Evolutionary conservation across 2,888 invertebrate species (phyloP), one percentile per base, ranked within the genome.

Genomic region (Drosophila paramelanica): DNA sequence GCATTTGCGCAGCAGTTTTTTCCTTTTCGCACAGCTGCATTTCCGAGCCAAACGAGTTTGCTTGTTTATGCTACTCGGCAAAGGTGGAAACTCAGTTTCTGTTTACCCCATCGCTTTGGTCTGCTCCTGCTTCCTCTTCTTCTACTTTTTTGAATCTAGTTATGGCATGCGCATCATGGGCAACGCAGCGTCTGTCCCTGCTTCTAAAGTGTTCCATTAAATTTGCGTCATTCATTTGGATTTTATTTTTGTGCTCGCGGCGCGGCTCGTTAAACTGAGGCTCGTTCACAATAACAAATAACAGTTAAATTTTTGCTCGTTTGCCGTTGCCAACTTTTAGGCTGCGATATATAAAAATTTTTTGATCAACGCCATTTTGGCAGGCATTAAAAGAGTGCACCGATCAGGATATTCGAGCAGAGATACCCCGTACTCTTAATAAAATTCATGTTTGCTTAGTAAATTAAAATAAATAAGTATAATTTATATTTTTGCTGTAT

Each of bases 21-120:
- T 8, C 56, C 33, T 60, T 58, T 74, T 49, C 31, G 36, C 65
- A 25, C 59, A 67, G 71, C 67, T 78, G 84, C 88, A 88, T 78
- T 84, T 83, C 89, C 87, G 88, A 47, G 14, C 57, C 67, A 86
- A 88, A 84, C 87, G 81, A 88, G 80, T 75, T 75, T 69, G 67
- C 78, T 88, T 83, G 86, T 88, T 80, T 73, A 53, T 50, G 72
- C 52, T 43, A 55, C 53, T 56, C 25, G 77, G 14, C 11, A 49
- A 69, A 78, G 41, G 58, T 68, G 57, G 27, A 56, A 53, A 42
- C 59, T 39, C 47, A 57, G 59, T 31, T 64, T 25, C 33, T 13
- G 33, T 39, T 38, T 52, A 36, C 23, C 23, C 10, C 13, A 13
- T 38, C 13, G 14, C 14, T 8, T 1, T 7, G 10, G 17, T 23